Percentiles rank a stretch among this genome's conserved stretches.
Evolutionary conservation across 2,113 vertebrate genomes (phyloP).

Genomic region (Esox niger): DNA sequence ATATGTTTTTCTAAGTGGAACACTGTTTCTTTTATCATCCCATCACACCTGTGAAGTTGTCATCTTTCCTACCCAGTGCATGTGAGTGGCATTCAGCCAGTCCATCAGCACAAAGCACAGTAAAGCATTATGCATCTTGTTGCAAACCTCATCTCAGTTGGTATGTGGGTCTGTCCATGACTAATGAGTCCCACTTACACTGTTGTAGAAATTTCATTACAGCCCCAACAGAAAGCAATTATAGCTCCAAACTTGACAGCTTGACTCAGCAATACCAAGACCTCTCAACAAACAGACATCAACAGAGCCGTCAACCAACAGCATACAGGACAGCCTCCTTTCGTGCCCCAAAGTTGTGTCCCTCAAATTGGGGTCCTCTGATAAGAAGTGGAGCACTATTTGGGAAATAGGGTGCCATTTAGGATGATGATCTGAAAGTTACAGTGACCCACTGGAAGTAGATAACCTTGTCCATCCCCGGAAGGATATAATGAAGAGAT

Average conservation of each 20-base stretch:
- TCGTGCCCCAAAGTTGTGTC: slow-evolving; percentile 5
- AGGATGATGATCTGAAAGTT: not conserved
- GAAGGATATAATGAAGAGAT: not conserved
- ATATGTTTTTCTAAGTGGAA: not conserved
- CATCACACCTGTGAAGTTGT: not conserved
- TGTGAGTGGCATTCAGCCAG: not conserved
- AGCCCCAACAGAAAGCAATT: slow-evolving; percentile 40
- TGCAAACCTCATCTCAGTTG: not conserved
- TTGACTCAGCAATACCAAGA: slow-evolving; percentile 10
- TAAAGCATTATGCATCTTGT: slow-evolving; percentile 14
- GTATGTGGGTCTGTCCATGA: slow-evolving; percentile 3
- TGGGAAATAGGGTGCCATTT: too few species aligned
- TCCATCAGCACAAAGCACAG: slow-evolving; percentile 10
- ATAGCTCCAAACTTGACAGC: slow-evolving; percentile 35
- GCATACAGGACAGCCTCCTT: slow-evolving; percentile 23
- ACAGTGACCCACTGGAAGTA: slow-evolving; percentile 13
- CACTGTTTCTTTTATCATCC: too few species aligned
- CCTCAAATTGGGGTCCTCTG: too few species aligned
- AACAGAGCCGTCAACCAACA: not conserved
- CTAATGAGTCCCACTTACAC: slow-evolving; percentile 28
- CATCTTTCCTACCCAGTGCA: not conserved
- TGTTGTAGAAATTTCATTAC: slow-evolving; percentile 36
- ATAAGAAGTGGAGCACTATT: slow-evolving; percentile 19
- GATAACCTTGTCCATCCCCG: too few species aligned
- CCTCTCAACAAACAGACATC: slow-evolving; percentile 8